Conservation (phyloP, 2,797 vertebrate genomes). For the Petrocephalus sullivani region DNA sequence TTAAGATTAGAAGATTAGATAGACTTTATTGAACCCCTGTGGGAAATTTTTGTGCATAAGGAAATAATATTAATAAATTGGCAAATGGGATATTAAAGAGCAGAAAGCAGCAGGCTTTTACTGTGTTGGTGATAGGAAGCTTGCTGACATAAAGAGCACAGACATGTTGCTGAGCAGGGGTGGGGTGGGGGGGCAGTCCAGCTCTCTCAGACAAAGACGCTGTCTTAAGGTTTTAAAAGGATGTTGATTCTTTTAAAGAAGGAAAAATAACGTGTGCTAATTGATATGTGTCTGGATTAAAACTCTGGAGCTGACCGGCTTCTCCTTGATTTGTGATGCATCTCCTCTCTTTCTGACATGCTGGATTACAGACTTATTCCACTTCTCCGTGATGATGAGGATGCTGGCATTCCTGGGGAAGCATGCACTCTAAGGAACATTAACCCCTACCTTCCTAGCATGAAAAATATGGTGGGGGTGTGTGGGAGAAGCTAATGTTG, state of each 20-base stretch:
- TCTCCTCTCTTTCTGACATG: constrained; percentile 24
- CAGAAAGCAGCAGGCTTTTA: background rate
- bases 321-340: constrained; percentile 33
- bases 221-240: background rate
- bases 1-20: background rate
- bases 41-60: background rate
- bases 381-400: constrained; percentile 32
- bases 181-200: background rate
- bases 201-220: background rate
- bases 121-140: background rate
- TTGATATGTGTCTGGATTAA: constrained; percentile 43
- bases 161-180: background rate
- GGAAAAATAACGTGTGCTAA: constrained; percentile 35
- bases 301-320: constrained; percentile 41
- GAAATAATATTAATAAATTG: background rate
- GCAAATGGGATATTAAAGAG: background rate
- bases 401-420: constrained; percentile 35
- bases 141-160: background rate
- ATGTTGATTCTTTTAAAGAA: constrained; percentile 29
- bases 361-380: constrained; percentile 32
- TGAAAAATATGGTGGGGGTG: constrained; percentile 19
- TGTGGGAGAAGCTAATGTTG: constrained; percentile 19
- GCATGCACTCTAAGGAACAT: constrained; percentile 42
- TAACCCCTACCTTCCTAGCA: constrained; percentile 20
- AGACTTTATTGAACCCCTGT: background rate